These are phyloP conservation scores for Parauchenoglanis punctatus DNA, from an alignment of 2,797 vertebrate genomes.

Conservation along the genomic window DNA sequence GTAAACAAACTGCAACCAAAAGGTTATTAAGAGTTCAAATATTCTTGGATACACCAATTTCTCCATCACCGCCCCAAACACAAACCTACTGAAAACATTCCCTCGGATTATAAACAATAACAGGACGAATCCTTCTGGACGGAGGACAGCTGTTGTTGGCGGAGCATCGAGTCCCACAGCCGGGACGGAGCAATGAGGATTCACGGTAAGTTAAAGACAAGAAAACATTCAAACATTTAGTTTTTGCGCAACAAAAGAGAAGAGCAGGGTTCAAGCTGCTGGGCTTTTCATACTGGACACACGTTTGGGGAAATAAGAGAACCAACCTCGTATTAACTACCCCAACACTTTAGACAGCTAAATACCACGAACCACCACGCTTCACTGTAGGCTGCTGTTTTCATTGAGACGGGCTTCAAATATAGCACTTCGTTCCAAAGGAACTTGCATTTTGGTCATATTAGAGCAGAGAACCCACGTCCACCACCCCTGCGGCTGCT, in stretches of 20 bases:
- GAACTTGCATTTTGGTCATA: not conserved
- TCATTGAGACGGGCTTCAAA: not conserved
- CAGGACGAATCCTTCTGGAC: too few relatives aligned
- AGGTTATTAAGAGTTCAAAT: constrained; percentile 23
- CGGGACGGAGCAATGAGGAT: too few relatives aligned
- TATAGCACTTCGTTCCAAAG: not conserved
- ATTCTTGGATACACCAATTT: not conserved
- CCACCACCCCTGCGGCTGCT: too few relatives aligned
- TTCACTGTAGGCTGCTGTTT: not conserved
- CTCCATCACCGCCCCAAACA: not conserved
- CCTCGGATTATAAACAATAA: too few relatives aligned
- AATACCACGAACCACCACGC: not conserved
- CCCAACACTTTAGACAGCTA: not conserved
- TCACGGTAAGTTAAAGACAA: too few relatives aligned
- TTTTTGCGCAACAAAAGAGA: too few relatives aligned
- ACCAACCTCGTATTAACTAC: not conserved
- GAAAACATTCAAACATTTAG: too few relatives aligned
- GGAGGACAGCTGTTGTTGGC: too few relatives aligned
- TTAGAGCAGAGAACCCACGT: not conserved
- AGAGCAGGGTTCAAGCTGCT: too few relatives aligned
- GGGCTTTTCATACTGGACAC: too few relatives aligned
- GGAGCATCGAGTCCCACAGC: too few relatives aligned
- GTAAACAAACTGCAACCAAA: constrained; percentile 19
- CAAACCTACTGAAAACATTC: not conserved
- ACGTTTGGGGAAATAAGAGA: too few relatives aligned